Base-by-base conservation (phyloP, 2,888 invertebrate genomes). In the Euclidia mi region DNA sequence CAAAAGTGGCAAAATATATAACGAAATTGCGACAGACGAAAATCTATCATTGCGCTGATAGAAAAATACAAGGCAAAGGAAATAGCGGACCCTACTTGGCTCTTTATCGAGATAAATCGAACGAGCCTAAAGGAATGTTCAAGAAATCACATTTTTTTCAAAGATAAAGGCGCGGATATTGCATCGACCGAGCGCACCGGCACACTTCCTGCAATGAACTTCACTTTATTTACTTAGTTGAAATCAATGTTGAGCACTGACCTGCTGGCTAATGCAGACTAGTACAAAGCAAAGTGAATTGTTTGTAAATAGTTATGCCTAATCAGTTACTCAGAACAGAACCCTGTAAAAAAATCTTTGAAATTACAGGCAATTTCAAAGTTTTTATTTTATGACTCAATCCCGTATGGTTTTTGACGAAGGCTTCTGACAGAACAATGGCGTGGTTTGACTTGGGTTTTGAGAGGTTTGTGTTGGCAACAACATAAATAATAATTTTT, bases 121-220 rank as follows among this genome's bases (percentile, higher is more conserved):
- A 61, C 40, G 49, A 45, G 53, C 65, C 57, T 53, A 62, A 68
- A 64, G 49, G 52, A 69, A 76, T 64, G 47, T 44, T 60, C 50
- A 56, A 61, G 51, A 73, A 69, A 68, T 66, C 56, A 53, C 49
- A n/a, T n/a, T 65, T 71, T 73, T 67, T 73, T 58, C 67, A 56
- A 70, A 70, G 78, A 79, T 74, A 80, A 77, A 78, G 72, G 65
- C 65, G 47, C 84, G 84, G 82, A 84, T 82, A 85, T 80, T 82
- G 77, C 81, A 74, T 76, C 78, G 76, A 57, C 60, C 59, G 68
- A 56, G 66, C 64, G 71, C 69, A 70, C 68, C 67, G 67, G 71
- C 58, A 65, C 71, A 66, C 72, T 80, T 77, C 56, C 76, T 40
- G 66, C 60, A 65, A 64, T 63, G 64, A 72, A 70, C 67, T 67